Conservation (phyloP, 2,888 invertebrate genomes). For the Acanthosoma haemorrhoidale region DNA sequence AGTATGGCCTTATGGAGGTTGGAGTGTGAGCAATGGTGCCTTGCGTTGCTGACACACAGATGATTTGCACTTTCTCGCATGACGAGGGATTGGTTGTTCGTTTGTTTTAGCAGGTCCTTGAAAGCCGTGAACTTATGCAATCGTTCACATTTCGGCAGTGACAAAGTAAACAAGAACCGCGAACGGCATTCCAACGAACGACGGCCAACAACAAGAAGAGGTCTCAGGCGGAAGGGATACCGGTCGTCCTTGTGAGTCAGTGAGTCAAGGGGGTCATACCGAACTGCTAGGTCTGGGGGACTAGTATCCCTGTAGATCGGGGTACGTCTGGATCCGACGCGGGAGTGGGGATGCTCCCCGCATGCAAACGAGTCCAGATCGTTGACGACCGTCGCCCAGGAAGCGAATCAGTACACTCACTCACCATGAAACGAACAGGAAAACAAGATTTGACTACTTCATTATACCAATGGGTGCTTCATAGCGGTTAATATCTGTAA, state of each 20-base stretch:
- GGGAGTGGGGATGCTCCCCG: too few species aligned
- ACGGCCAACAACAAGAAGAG: not conserved
- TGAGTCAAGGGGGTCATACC: not conserved
- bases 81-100: not conserved
- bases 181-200: not conserved
- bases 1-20: not conserved
- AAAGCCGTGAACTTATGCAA: not conserved
- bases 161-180: not conserved
- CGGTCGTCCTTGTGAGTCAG: constrained; percentile 1
- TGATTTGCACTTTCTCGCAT: not conserved
- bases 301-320: too few species aligned
- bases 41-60: not conserved
- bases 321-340: too few species aligned
- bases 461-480: too few species aligned
- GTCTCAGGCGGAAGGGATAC: not conserved
- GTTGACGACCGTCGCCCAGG: too few species aligned
- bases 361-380: too few species aligned
- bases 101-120: not conserved
- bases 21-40: not conserved
- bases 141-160: not conserved
- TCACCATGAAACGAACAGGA: not conserved
- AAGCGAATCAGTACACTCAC: not conserved
- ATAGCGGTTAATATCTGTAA: too few species aligned
- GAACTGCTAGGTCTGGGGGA: not conserved
- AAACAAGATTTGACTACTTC: too few species aligned